Percentiles rank a stretch among this genome's conserved stretches.
Evolutionary conservation across 2,888 invertebrate species (phyloP).

Genomic region (Hydroisotoma schaefferi): DNA sequence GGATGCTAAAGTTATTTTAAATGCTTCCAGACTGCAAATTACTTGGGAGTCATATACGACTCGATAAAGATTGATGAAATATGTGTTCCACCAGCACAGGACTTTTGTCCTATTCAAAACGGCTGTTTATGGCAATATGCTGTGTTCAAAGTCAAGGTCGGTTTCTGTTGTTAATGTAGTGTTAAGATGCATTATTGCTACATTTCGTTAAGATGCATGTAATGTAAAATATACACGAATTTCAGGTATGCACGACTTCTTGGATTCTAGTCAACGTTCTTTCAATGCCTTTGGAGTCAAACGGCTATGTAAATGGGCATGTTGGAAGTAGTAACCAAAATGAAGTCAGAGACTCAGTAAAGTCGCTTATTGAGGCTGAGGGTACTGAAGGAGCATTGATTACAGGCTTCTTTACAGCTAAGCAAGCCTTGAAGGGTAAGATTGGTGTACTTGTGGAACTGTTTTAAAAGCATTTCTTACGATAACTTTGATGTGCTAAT

Average conservation of each 20-base stretch:
- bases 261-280: slow-evolving; percentile 46
- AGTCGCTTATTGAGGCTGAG: slow-evolving; percentile 33
- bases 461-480: no score
- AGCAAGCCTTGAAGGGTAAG: slow-evolving; percentile 44
- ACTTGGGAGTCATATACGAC: slow-evolving; percentile 45
- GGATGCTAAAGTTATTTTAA: background rate
- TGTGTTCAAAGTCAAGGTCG: slow-evolving; percentile 46
- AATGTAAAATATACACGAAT: no score
- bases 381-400: slow-evolving; percentile 46
- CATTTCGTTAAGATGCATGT: no score
- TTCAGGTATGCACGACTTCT: background rate
- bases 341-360: slow-evolving; percentile 37
- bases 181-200: no score
- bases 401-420: slow-evolving; percentile 44
- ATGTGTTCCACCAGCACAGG: slow-evolving; percentile 31
- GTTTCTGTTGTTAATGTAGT: no score
- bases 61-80: slow-evolving; percentile 39
- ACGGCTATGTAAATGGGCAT: slow-evolving; percentile 40
- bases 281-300: slow-evolving; percentile 34
- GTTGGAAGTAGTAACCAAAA: slow-evolving; percentile 34
- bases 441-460: no score
- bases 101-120: slow-evolving; percentile 46
- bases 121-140: slow-evolving; percentile 48
- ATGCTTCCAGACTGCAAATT: slow-evolving; percentile 27
- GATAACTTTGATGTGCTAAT: no score